phyloP scores from a whole-genome alignment of 2,113 vertebrate genomes.

The Bungarus multicinctus region DNA sequence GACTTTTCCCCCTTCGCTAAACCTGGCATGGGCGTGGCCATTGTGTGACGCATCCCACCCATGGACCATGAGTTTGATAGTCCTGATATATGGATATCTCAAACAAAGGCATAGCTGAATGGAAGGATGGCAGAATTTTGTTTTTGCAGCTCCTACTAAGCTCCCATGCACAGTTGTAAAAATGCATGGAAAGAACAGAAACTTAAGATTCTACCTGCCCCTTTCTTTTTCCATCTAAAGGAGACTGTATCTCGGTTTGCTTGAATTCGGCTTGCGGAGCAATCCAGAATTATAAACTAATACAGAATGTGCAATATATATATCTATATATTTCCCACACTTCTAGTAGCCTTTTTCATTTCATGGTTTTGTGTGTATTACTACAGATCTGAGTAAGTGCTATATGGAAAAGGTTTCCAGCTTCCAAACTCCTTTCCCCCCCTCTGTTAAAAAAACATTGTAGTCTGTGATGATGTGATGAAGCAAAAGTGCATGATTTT shows the following conservation, averaged over 20 bases:
- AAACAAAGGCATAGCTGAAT: background rate
- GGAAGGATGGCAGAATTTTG: background rate
- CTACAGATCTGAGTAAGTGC: background rate
- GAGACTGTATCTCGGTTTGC: background rate
- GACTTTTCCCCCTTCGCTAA: too few relatives aligned
- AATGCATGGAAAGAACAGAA: background rate
- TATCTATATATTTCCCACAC: background rate
- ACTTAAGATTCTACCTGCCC: background rate
- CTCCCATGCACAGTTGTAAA: background rate
- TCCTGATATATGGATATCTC: background rate
- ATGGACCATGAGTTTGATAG: too few relatives aligned
- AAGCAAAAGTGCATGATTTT: background rate
- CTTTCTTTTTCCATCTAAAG: background rate
- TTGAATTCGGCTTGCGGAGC: background rate
- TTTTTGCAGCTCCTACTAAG: background rate
- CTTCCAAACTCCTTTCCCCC: background rate
- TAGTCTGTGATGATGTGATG: background rate
- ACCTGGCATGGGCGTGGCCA: too few relatives aligned
- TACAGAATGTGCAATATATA: background rate
- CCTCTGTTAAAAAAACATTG: background rate
- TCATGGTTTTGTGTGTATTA: background rate
- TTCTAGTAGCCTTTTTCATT: background rate
- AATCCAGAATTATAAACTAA: background rate
- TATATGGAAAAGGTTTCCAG: background rate
- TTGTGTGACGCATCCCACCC: too few relatives aligned